These are phyloP conservation scores for Philereme vetulata DNA, from an alignment of 2,888 invertebrate genomes.

Conservation along the genomic window DNA sequence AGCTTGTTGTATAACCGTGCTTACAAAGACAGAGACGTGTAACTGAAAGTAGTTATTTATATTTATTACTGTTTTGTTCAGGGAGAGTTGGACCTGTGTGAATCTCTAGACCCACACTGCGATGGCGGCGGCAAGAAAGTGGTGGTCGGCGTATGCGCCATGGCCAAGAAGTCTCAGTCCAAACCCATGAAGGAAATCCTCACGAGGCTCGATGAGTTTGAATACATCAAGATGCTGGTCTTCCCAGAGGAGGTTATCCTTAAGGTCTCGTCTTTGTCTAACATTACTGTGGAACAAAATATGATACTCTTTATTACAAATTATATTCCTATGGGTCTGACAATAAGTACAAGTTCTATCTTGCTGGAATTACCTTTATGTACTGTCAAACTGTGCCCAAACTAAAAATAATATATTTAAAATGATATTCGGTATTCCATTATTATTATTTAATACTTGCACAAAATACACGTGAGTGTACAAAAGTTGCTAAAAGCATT, in stretches of 20 bases:
- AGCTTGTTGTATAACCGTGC: too few relatives aligned
- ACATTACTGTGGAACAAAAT: slow-evolving; percentile 77
- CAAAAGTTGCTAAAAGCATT: too few relatives aligned
- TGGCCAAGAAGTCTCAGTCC: slow-evolving; percentile 99
- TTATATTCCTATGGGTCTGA: background rate
- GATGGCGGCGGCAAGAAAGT: slow-evolving; percentile 93
- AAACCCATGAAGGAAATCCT: slow-evolving; percentile 99
- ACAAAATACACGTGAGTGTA: too few relatives aligned
- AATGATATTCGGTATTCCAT: too few relatives aligned
- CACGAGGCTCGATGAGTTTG: slow-evolving; percentile 97
- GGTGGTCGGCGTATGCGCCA: slow-evolving; percentile 99
- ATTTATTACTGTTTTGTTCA: background rate
- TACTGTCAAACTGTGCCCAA: too few relatives aligned
- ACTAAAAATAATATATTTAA: too few relatives aligned
- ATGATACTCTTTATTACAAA: slow-evolving; percentile 19
- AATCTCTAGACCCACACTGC: slow-evolving; percentile 84
- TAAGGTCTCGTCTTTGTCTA: slow-evolving; percentile 87
- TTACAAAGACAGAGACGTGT: too few relatives aligned
- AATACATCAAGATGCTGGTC: slow-evolving; percentile 96
- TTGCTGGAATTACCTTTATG: too few relatives aligned
- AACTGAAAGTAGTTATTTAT: too few relatives aligned
- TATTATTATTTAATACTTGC: too few relatives aligned
- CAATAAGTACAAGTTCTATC: background rate
- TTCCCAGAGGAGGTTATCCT: slow-evolving; percentile 98
- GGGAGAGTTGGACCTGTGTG: slow-evolving; percentile 91